Evolutionary conservation across 2,888 invertebrate genomes (phyloP).

Genomic region (Himalopsyche kuldschensis): DNA sequence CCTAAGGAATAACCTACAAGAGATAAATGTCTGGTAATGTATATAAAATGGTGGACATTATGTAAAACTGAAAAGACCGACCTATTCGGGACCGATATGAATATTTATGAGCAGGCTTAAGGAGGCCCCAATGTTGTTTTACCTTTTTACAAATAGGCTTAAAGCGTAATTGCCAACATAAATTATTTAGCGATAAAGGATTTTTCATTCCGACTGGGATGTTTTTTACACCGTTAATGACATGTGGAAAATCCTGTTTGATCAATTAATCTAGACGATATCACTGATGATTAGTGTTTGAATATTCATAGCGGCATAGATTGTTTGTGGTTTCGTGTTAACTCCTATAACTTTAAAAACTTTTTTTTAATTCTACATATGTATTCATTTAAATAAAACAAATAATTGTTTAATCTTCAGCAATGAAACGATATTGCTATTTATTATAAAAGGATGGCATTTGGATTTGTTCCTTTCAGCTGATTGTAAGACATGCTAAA

Average conservation of each 20-base stretch:
- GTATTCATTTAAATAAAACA: no score
- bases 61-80: conserved; percentile 37
- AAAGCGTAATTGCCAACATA: conserved; percentile 37
- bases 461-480: no score
- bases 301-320: background rate
- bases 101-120: conserved; percentile 36
- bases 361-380: no score
- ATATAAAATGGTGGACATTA: conserved; percentile 38
- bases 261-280: background rate
- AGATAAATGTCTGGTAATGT: conserved; percentile 38
- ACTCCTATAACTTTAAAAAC: no score
- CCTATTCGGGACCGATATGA: conserved; percentile 36
- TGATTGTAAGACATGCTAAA: no score
- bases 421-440: no score
- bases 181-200: conserved; percentile 38
- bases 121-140: conserved; percentile 33
- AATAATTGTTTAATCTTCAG: no score
- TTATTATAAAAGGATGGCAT: no score
- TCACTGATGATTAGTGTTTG: background rate
- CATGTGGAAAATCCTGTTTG: conserved; percentile 6
- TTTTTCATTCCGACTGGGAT: conserved; percentile 24
- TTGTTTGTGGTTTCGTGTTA: no score
- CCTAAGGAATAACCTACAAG: conserved; percentile 7
- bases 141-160: conserved; percentile 39
- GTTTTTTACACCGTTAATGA: conserved; percentile 11